These are phyloP conservation scores for Diuraphis noxia DNA, from an alignment of 1,140 invertebrate species.

Conservation along the genomic window DNA sequence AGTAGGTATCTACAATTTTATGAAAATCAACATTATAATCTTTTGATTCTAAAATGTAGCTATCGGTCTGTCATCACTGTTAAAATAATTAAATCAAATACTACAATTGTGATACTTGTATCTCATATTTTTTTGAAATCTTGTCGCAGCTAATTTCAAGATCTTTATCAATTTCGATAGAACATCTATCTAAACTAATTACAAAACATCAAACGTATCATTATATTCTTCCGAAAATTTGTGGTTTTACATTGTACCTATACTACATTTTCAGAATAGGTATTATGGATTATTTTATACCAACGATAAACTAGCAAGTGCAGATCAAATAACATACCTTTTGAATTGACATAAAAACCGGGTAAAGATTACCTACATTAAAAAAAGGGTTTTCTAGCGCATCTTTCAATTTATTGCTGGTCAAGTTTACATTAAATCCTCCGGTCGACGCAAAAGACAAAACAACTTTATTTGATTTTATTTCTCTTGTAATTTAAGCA, in stretches of 20 bases:
- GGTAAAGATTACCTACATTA: no score
- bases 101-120: background rate
- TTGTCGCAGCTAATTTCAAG: background rate
- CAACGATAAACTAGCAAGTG: background rate
- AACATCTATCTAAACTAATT: background rate
- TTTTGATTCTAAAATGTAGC: rapidly evolving
- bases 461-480: background rate
- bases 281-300: background rate
- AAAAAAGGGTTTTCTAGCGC: background rate
- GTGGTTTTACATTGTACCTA: background rate
- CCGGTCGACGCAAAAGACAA: background rate
- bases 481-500: background rate
- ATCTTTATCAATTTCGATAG: background rate
- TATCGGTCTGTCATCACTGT: background rate
- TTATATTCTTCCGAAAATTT: background rate
- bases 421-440: background rate
- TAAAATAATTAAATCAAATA: background rate
- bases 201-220: background rate
- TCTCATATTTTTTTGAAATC: background rate
- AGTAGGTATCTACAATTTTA: background rate
- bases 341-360: background rate
- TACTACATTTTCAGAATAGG: background rate
- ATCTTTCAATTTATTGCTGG: background rate
- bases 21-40: background rate
- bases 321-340: background rate